Evolutionary conservation across 53 echinoderm and acorn worm species (phyloP), one percentile per base, ranked within the genome.

Genomic region (Paracentrotus lividus): DNA sequence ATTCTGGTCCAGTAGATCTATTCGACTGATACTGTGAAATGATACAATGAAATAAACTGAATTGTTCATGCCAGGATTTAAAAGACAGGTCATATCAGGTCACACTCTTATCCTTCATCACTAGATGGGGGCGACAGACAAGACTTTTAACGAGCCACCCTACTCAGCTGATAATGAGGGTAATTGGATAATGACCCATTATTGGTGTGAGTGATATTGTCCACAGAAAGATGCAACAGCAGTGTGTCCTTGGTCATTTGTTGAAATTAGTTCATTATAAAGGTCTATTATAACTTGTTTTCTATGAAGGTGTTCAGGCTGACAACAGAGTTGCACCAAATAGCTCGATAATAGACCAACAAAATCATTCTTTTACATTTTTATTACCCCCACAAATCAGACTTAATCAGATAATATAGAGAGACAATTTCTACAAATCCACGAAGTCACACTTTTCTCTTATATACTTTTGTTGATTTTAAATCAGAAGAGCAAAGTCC

Each of bases 161-260:
- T 81, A 45, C 47, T 45, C 10, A 45, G 81, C 47, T 47, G 45
- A 81, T 81, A 81, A 81, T 81, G 33, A 26, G 81, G n/a, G 81
- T 81, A 49, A 81, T 81, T 81, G 81, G 81, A 44, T 81, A 81
- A 81, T 4, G 81, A 81, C 81, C 81, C 20, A 81, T 81, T 47
- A 44, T 81, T n/a, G 47, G 45, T 12, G 26, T 8, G 81, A 81
- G 81, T 10, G 26, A 47, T 81, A 49, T 38, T 40, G 42, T 75
- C 76, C 76, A n/a, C 21, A 4, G 23, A 16, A 21, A 42, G 6
- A 76, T 3, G 40, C 7, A 26, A 47, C 47, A 47, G 81, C 1
- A 45, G 47, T 20, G 16, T 3, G 57, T 81, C 81, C 81, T 81
- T 81, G 81, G 47, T 9, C n/a, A 47, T 81, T 21, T 32, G 47